These are phyloP conservation scores for Panagrolaimus sp. DNA, from an alignment of 1,140 invertebrate species.

Conservation along the genomic window DNA sequence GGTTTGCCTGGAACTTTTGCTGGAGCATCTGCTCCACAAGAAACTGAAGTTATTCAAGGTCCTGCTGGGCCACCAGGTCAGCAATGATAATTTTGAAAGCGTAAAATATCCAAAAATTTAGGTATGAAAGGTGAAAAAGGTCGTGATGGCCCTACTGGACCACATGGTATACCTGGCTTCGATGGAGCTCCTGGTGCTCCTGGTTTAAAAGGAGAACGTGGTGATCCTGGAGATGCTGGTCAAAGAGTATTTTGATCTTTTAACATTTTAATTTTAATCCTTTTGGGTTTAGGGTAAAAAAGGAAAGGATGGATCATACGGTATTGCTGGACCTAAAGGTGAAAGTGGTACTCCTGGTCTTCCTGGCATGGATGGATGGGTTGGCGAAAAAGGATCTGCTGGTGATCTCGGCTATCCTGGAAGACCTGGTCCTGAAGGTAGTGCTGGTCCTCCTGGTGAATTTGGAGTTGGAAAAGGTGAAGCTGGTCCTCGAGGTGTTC, in stretches of 20 bases:
- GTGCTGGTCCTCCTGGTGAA: constrained; percentile 51
- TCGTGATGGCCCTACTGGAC: constrained; percentile 51
- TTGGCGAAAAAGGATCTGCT: constrained; percentile 33
- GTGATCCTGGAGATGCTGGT: constrained; percentile 55
- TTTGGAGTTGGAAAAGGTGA: constrained; percentile 29
- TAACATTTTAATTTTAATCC: neutral
- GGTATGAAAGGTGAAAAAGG: constrained; percentile 58
- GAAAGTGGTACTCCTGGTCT: constrained; percentile 46
- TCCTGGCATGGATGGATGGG: constrained; percentile 23
- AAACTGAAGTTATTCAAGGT: constrained; percentile 58
- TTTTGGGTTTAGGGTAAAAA: constrained; percentile 44
- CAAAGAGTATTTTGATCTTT: constrained; percentile 33
- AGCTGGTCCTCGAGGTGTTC: constrained; percentile 42
- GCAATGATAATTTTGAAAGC: neutral
- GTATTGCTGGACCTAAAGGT: constrained; percentile 51
- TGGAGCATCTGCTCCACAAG: constrained; percentile 41
- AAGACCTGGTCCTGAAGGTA: constrained; percentile 53
- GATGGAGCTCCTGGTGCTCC: constrained; percentile 54
- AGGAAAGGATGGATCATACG: constrained; percentile 52
- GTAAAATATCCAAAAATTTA: neutral
- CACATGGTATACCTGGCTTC: constrained; percentile 46
- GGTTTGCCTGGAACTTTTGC: constrained; percentile 50
- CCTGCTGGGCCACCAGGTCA: constrained; percentile 40
- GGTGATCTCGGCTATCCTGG: constrained; percentile 53
- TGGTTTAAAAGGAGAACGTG: constrained; percentile 55